Evolutionary conservation across 2,797 vertebrate species (phyloP), one percentile per base, ranked within the genome.

Genomic region (Epinephelus coioides): DNA sequence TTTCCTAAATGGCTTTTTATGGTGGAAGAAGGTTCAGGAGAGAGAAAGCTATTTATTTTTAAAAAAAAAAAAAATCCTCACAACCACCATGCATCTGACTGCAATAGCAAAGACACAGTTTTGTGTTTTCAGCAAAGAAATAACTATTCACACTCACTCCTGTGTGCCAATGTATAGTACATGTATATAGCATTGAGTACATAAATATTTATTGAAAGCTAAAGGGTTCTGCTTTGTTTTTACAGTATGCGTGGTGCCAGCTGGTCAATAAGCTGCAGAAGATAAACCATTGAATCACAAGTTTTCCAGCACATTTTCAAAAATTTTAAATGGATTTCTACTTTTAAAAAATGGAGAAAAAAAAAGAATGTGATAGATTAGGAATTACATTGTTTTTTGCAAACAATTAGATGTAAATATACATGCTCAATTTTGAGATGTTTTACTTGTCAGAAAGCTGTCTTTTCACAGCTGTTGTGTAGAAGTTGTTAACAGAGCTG

Each of bases 201-300:
- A 91, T 90, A 94, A 93, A 91, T 98, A 98, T 99, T 98, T 98
- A 98, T 99, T 99, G 90, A 96, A 95, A 93, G 86, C 91, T 90
- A 89, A 95, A 88, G 88, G 91, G 91, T 89, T 94, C 94, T 94
- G 88, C 92, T 88, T 90, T 90, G 84, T 94, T 94, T 76, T 95
- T 91, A 62, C 83, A 71, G 67, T 78, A 87, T 92, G 89, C 93
- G 86, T 90, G 92, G 89, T 90, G 80, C 92, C 94, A 86, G 89
- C 85, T 84, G 85, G 89, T 92, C 92, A 79, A 73, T 78, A 74
- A 64, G 70, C 61, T 83, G 81, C 89, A 86, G 77, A 86, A 78
- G 67, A 82, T 27, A 34, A 79, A 86, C 88, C 79, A 76, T 91
- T 73, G 19, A 75, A 77, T 69, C 78, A 38, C 63, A 34, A 62